Conservation (phyloP, 2,797 vertebrate species). For the Garrulus glandarius region DNA sequence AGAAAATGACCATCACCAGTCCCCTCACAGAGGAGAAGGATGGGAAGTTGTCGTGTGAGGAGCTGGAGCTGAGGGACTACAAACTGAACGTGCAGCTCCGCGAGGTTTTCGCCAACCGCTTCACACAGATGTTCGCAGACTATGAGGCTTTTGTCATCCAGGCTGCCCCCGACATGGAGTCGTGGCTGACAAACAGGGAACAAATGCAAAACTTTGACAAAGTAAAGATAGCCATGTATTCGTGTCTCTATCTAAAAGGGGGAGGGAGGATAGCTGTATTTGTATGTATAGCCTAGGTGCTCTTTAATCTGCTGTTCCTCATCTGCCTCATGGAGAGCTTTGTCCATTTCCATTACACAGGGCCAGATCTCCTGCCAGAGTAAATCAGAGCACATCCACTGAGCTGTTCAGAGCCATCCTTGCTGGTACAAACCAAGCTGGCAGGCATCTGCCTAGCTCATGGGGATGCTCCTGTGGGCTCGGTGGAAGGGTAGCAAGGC, state of each 20-base stretch:
- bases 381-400: background rate
- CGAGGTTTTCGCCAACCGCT: conserved; percentile 92
- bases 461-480: background rate
- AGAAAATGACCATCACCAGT: conserved; percentile 78
- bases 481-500: background rate
- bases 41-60: conserved; percentile 75
- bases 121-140: conserved; percentile 90
- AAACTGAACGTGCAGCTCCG: conserved; percentile 92
- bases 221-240: conserved; percentile 72
- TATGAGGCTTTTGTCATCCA: conserved; percentile 97
- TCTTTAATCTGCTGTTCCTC: background rate
- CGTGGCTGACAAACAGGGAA: conserved; percentile 94
- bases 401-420: background rate
- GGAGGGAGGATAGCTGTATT: background rate
- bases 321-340: background rate
- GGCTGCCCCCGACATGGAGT: conserved; percentile 89
- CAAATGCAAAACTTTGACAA: conserved; percentile 97
- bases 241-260: background rate
- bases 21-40: conserved; percentile 73
- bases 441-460: background rate
- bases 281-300: background rate
- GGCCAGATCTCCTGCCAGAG: background rate
- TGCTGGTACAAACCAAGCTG: background rate
- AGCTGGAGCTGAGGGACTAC: conserved; percentile 84
- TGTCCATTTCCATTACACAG: background rate